A percentile compares a stretch with the other conserved stretches of the same genome.
phyloP scores from a whole-genome alignment of 2,888 invertebrate genomes.

The Acheta domesticus region DNA sequence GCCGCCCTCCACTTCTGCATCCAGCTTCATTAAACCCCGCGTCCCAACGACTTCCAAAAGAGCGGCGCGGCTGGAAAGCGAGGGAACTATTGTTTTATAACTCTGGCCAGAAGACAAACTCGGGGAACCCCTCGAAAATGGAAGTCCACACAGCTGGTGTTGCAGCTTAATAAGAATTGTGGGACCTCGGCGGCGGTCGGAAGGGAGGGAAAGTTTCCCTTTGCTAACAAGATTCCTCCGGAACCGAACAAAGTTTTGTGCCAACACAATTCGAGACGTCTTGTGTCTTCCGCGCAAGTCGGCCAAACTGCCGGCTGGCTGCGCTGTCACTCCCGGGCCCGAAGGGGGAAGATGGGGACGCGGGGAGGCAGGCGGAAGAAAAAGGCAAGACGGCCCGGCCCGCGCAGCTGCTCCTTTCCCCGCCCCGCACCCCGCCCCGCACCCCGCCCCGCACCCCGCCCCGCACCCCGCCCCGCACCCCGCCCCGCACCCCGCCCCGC shows the following conservation, averaged over 20 bases:
- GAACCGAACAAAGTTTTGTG: conserved; percentile 6
- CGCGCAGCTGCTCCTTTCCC: too few species aligned
- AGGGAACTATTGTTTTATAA: neutral
- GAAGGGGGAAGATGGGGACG: neutral
- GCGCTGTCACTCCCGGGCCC: neutral
- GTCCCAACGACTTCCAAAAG: too few species aligned
- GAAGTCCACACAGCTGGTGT: conserved; percentile 4
- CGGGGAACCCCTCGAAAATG: neutral
- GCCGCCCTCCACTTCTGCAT: too few species aligned
- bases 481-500: too few species aligned
- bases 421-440: too few species aligned
- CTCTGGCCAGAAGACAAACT: neutral
- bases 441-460: too few species aligned
- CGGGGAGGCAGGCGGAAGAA: neutral
- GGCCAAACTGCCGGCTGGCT: neutral
- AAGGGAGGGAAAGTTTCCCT: conserved; percentile 7
- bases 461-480: too few species aligned
- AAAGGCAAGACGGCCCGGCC: neutral
- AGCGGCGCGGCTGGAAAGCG: too few species aligned
- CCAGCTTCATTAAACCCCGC: too few species aligned
- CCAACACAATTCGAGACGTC: conserved; percentile 18
- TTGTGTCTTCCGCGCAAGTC: neutral
- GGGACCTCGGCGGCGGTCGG: neutral
- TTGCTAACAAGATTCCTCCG: neutral
- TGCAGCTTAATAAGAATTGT: conserved; percentile 11